Percentiles rank a stretch among this genome's conserved stretches.
These are phyloP conservation scores for Megalopta genalis DNA, from an alignment of 1,140 invertebrate species.

Conservation along the genomic window DNA sequence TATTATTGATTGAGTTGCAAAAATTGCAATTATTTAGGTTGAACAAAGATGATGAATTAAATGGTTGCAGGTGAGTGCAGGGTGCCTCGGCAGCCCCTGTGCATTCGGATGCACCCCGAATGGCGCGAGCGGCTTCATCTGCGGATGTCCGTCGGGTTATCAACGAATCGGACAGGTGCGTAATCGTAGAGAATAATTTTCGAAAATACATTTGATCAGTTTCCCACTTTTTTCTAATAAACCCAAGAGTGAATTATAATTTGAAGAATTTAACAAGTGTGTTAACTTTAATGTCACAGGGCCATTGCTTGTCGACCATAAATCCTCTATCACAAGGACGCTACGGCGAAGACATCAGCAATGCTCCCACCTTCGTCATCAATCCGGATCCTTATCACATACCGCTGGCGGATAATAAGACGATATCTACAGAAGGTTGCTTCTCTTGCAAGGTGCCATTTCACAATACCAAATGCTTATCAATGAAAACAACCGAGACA, in stretches of 20 bases:
- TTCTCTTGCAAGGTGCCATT: conserved; percentile 90
- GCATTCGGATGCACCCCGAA: conserved; percentile 88
- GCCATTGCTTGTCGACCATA: conserved; percentile 90
- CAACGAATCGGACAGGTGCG: conserved; percentile 84
- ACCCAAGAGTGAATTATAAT: background rate
- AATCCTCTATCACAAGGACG: conserved; percentile 82
- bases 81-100: conserved; percentile 86
- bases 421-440: conserved; percentile 93
- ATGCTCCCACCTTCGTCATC: conserved; percentile 85
- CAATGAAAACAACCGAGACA: too few species aligned
- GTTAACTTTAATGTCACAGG: conserved; percentile 74
- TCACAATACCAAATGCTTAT: background rate
- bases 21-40: too few species aligned
- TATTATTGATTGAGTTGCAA: too few species aligned
- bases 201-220: too few species aligned
- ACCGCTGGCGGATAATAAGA: conserved; percentile 82
- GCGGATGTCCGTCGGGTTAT: conserved; percentile 91
- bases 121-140: conserved; percentile 84
- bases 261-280: background rate
- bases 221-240: too few species aligned
- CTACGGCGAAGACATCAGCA: conserved; percentile 83
- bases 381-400: conserved; percentile 80
- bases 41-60: background rate
- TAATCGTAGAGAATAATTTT: background rate
- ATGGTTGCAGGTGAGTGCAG: conserved; percentile 82